These are phyloP conservation scores for Mycogona germanica DNA, from an alignment of 2,888 invertebrate genomes.

Conservation along the genomic window DNA sequence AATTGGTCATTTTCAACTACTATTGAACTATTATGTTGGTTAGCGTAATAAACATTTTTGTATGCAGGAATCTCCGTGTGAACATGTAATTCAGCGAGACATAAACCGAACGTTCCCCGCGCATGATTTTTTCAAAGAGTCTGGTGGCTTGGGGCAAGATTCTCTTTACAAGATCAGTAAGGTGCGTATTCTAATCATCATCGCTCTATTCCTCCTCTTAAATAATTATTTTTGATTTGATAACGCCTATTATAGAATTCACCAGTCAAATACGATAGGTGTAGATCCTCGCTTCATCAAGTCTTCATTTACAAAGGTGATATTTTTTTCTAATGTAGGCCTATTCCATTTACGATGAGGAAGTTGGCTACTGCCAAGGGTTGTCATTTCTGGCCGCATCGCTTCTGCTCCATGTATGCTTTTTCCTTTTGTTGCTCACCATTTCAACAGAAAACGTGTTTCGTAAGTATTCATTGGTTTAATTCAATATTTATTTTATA, in stretches of 20 bases:
- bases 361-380: slow-evolving; percentile 98
- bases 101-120: slow-evolving; percentile 98
- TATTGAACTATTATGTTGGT: neutral
- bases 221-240: no score
- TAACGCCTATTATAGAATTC: no score
- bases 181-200: slow-evolving; percentile 26
- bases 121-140: slow-evolving; percentile 94
- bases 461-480: slow-evolving; percentile 10
- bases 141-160: slow-evolving; percentile 90
- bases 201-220: slow-evolving; percentile 10
- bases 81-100: slow-evolving; percentile 89
- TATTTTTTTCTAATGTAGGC: slow-evolving; percentile 43
- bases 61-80: slow-evolving; percentile 77
- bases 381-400: slow-evolving; percentile 96
- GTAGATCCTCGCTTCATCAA: neutral
- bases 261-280: no score
- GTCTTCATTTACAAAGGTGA: neutral
- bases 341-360: slow-evolving; percentile 92
- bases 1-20: neutral
- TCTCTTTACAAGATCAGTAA: slow-evolving; percentile 85
- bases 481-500: slow-evolving; percentile 13
- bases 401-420: slow-evolving; percentile 70
- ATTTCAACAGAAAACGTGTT: slow-evolving; percentile 5
- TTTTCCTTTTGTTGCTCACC: neutral
- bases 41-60: neutral